Evolutionary conservation across 2,888 invertebrate species (phyloP), one percentile per base, ranked within the genome.

Genomic region (Cephalotes varians): DNA sequence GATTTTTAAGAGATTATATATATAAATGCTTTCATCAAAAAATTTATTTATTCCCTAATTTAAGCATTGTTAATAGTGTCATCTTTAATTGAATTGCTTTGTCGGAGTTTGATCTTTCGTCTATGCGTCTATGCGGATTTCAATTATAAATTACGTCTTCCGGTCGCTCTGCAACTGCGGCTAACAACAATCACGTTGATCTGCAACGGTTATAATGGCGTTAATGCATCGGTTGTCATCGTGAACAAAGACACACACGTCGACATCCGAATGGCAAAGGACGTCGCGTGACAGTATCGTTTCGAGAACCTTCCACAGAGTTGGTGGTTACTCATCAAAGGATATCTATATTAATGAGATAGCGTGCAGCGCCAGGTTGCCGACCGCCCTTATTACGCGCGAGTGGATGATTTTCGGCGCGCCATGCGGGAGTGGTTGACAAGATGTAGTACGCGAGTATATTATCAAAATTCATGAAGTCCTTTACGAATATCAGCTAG

Each of bases 311-410:
- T 82, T 71, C 64, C 82, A 21, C 47, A 40, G 47, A 79, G 84
- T 40, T 40, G 64, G 37, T 21, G 64, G 64, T 40, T 84, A 60
- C 87, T 90, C 90, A 89, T 90, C 87, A 89, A 87, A 88, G 87
- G 62, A 86, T 83, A 89, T 90, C 90, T 90, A 90, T 90, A 90
- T 90, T 90, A 90, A 90, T 90, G 90, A 90, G 86, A 86, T 84
- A 80, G 83, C 71, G 77, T 79, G 60, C 77, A 21, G 56, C 76
- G 71, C 60, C 72, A 69, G 74, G 54, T 62, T 77, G 49, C 72
- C 84, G 84, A 79, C 64, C 85, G 73, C 40, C 85, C 82, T 85
- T 85, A 85, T 83, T 85, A 86, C 83, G 64, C 67, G 69, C 81
- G 64, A 81, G 64, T 79, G 81, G 65, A 77, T 84, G 85, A 86